phyloP scores from a whole-genome alignment of 2,797 vertebrate species.

The Glyptemys insculpta region DNA sequence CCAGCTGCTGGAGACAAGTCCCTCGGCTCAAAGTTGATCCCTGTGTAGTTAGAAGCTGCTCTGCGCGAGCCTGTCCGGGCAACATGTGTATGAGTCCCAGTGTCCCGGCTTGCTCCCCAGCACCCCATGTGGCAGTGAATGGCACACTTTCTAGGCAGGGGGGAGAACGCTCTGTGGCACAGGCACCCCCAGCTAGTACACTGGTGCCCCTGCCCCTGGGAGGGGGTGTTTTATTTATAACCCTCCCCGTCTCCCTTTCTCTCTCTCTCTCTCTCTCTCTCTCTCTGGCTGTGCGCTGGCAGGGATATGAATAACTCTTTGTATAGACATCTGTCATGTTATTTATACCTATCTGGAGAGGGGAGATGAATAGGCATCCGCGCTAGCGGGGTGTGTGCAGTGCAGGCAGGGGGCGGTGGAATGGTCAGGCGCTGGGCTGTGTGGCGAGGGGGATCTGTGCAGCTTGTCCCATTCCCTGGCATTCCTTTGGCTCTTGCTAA shows the following conservation, averaged over 20 bases:
- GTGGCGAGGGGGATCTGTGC: not conserved
- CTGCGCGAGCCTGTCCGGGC: too few species aligned
- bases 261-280: not conserved
- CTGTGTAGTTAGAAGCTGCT: not conserved
- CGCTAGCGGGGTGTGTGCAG: not conserved
- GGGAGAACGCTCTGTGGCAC: not conserved
- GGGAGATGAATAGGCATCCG: conserved; percentile 50
- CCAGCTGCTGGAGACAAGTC: not conserved
- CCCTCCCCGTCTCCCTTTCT: conserved; percentile 45
- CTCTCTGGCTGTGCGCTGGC: conserved; percentile 8
- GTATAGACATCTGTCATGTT: conserved; percentile 74
- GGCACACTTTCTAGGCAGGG: too few species aligned
- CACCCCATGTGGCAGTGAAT: not conserved
- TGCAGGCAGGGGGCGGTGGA: conserved; percentile 47
- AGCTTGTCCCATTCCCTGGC: not conserved
- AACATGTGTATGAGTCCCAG: too few species aligned
- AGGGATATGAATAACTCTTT: conserved; percentile 74
- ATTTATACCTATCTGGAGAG: conserved; percentile 65
- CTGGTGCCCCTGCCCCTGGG: too few species aligned
- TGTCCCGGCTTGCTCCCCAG: not conserved
- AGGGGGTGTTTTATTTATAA: not conserved
- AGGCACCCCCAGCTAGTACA: too few species aligned
- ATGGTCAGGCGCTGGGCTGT: not conserved
- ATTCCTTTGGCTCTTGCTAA: not conserved
- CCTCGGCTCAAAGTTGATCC: not conserved